phyloP scores from a whole-genome alignment of 2,113 vertebrate genomes.

The Gallinago undulata region DNA sequence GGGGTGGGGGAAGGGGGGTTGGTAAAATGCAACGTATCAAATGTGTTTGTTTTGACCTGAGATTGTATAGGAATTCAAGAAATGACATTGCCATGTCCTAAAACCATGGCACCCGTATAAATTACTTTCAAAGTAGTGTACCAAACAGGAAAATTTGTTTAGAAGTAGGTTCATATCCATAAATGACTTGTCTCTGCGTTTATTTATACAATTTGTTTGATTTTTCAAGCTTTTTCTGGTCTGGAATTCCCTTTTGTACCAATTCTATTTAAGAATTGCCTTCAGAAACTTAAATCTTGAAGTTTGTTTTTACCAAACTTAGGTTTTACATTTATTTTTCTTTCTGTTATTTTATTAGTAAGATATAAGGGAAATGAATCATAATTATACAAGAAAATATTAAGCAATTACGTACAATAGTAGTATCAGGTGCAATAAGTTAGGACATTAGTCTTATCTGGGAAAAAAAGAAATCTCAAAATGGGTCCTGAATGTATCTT shows the following conservation, averaged over 20 bases:
- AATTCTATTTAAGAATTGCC: background rate
- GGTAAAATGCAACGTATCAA: background rate
- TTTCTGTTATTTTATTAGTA: background rate
- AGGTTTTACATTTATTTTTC: background rate
- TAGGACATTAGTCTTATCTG: background rate
- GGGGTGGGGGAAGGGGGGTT: no score
- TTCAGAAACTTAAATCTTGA: background rate
- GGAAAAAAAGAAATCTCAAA: background rate
- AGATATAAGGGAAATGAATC: background rate
- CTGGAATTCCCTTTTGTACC: background rate
- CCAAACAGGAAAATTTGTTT: background rate
- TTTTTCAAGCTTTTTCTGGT: background rate
- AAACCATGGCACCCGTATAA: background rate
- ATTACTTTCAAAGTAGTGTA: background rate
- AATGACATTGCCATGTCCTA: background rate
- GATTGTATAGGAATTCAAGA: background rate
- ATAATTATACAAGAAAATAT: background rate
- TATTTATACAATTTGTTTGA: background rate
- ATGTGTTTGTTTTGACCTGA: background rate
- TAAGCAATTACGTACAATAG: background rate
- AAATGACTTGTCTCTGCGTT: background rate
- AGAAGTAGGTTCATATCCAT: background rate
- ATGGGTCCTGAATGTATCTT: background rate
- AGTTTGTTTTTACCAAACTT: background rate
- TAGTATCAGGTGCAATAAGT: background rate